Evolutionary conservation across 2,888 invertebrate species (phyloP), one percentile per base, ranked within the genome.

Genomic region (Drosophila demipolita): DNA sequence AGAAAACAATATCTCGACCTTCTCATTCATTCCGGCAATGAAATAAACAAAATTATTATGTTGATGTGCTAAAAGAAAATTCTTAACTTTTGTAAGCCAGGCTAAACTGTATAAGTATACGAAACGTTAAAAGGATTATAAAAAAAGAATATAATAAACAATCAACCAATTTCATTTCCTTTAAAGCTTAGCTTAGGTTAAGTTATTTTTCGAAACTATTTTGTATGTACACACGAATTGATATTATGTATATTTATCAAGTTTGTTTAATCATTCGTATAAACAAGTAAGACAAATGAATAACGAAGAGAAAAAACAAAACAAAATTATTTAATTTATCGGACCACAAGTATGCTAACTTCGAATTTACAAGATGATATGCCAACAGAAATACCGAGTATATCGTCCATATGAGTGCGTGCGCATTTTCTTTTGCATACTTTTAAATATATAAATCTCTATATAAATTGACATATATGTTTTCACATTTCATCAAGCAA

Each of bases 1-100:
- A 54, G 40, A 40, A 23, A 57, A 71, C 48, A 65, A 52, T 59
- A 49, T 45, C n/a, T 57, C 60, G 29, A 72, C 61, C 65, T 76
- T 73, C 75, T 78, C 73, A 88, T 86, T 91, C 90, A 90, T 91
- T 91, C 91, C 90, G 87, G 81, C 75, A 87, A 85, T 84, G 83
- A 87, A 87, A 67, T 45, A 67, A 66, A 60, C 42, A 65, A 77
- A 78, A 73, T 68, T 68, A 38, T 61, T 45, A 61, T 63, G 49
- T 71, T 62, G 71, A 68, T 67, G 66, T 73, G 65, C 72, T 66
- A 62, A 48, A 15, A 53, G n/a, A 64, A 65, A 64, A 64, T 49
- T 49, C 60, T 52, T 61, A 76, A 84, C 50, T 63, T 62, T 72
- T 53, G 60, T 66, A 79, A 81, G 84, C 79, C 75, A 70, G 84